Percentiles rank a stretch among this genome's conserved stretches.
Conservation (phyloP, 2,113 vertebrate genomes). For the Galeopterus variegatus region DNA sequence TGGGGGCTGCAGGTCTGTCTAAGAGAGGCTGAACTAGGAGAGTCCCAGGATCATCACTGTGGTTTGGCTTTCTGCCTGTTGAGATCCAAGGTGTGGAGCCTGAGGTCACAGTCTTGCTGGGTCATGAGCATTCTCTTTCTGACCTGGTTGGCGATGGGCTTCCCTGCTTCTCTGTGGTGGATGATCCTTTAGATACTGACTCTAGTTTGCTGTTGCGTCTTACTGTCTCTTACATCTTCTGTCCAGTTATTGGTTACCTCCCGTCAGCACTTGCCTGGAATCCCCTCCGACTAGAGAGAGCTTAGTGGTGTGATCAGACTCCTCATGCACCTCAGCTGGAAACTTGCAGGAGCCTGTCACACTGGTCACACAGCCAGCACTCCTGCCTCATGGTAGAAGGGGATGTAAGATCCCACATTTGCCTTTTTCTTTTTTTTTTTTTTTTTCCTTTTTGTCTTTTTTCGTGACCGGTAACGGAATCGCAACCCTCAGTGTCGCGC, state of each 20-base stretch:
- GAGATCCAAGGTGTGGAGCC: not conserved
- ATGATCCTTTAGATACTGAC: not conserved
- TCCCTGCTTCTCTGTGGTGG: not conserved
- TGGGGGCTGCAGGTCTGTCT: not conserved
- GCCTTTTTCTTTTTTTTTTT: too few relatives aligned
- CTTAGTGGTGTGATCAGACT: not conserved
- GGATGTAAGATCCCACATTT: not conserved
- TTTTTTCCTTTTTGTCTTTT: too few relatives aligned
- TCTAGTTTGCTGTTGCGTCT: not conserved
- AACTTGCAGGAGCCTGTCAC: not conserved
- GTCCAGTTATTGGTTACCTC: not conserved
- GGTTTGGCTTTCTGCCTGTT: not conserved
- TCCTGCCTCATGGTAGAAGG: not conserved
- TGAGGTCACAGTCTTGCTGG: not conserved
- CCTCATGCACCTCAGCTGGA: not conserved
- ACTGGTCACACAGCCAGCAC: not conserved
- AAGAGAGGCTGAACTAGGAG: not conserved
- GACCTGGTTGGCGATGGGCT: accelerated
- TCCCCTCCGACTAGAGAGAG: not conserved
- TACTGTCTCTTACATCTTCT: not conserved
- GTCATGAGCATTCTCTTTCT: not conserved
- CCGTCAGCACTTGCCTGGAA: not conserved
- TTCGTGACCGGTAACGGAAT: too few relatives aligned
- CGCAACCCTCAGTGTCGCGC: too few relatives aligned
- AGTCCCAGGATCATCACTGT: not conserved